Conservation (phyloP, 2,113 vertebrate species). For the Struthidea cinerea region DNA sequence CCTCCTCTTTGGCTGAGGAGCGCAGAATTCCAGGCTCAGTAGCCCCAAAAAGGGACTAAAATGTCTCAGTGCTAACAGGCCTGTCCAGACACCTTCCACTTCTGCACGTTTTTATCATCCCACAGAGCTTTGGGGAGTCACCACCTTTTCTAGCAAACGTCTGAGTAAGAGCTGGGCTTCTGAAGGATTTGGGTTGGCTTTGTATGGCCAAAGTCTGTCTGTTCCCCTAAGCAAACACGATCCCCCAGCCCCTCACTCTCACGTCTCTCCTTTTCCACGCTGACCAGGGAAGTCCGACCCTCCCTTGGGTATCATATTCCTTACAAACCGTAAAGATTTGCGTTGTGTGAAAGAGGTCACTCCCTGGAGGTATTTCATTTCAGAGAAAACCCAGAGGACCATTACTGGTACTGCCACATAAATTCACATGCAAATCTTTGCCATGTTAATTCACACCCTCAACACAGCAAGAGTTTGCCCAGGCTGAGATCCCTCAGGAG, state of each 20-base stretch:
- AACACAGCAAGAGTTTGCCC: not conserved
- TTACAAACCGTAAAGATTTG: not conserved
- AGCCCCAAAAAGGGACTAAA: not conserved
- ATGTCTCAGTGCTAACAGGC: fast-evolving
- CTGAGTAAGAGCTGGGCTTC: not conserved
- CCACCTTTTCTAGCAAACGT: not conserved
- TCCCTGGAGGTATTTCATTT: not conserved
- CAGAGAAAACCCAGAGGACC: not conserved
- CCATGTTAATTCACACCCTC: fast-evolving
- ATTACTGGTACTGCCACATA: not conserved
- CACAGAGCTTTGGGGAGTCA: not conserved
- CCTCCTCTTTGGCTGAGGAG: not conserved
- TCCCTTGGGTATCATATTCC: not conserved
- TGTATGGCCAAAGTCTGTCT: not conserved
- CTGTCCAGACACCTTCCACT: not conserved
- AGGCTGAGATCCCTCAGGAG: not conserved
- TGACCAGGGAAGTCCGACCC: not conserved
- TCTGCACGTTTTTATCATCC: not conserved
- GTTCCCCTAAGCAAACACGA: not conserved
- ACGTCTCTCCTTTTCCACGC: not conserved
- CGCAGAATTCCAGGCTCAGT: not conserved
- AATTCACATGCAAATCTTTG: not conserved
- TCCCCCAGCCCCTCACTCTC: not conserved
- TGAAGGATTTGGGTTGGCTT: not conserved
- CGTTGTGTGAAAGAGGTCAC: not conserved